These are phyloP conservation scores for Parthenolecanium corni DNA, from an alignment of 2,888 invertebrate species.

Conservation along the genomic window DNA sequence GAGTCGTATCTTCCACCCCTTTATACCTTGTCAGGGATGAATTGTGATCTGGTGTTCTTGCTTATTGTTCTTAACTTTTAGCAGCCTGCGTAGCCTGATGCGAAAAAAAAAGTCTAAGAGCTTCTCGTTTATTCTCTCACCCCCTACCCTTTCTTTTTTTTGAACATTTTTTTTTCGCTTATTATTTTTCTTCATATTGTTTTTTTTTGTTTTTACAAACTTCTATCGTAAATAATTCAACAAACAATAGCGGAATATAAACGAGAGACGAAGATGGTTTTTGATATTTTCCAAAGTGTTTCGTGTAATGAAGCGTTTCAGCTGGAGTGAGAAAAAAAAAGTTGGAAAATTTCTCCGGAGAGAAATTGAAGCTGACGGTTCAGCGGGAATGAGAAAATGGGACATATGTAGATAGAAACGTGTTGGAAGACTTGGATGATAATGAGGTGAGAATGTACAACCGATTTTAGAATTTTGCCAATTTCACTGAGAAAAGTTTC, in stretches of 20 bases:
- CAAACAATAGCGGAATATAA: slow-evolving; percentile 12
- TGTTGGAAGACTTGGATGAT: too few relatives aligned
- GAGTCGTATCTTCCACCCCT: slow-evolving; percentile 1
- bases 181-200: too few relatives aligned
- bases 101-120: slow-evolving; percentile 11
- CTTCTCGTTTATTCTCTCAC: slow-evolving; percentile 17
- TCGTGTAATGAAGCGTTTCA: neutral
- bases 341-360: too few relatives aligned
- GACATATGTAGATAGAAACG: too few relatives aligned
- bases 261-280: neutral
- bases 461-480: too few relatives aligned
- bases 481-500: too few relatives aligned
- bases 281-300: neutral
- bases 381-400: too few relatives aligned
- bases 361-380: too few relatives aligned
- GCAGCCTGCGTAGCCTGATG: slow-evolving; percentile 18
- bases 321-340: too few relatives aligned
- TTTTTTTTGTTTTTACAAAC: slow-evolving; percentile 10
- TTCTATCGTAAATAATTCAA: slow-evolving; percentile 23
- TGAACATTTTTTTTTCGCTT: neutral
- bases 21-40: slow-evolving; percentile 19
- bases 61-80: slow-evolving; percentile 24
- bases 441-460: too few relatives aligned
- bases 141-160: slow-evolving; percentile 10
- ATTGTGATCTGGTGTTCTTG: slow-evolving; percentile 21